Percentiles rank a stretch among this genome's conserved stretches.
phyloP scores from a whole-genome alignment of 1,140 invertebrate species.

The Acyrthosiphon pisum region DNA sequence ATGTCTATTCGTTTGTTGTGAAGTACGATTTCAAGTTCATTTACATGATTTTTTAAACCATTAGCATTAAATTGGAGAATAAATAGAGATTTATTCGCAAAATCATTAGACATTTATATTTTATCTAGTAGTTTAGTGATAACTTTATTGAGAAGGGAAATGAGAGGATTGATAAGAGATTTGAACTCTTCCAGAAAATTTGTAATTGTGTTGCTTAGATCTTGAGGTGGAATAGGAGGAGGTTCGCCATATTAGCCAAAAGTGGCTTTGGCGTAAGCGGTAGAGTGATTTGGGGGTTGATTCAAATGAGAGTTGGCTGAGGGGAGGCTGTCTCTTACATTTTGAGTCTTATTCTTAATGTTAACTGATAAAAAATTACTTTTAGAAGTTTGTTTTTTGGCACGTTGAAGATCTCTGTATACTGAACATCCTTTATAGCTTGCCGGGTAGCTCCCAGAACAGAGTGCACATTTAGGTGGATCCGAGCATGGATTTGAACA shows the following conservation, averaged over 20 bases:
- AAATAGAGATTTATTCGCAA: no score
- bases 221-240: neutral
- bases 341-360: no score
- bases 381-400: no score
- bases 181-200: slow-evolving; percentile 19
- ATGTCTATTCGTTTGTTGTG: neutral
- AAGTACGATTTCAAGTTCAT: neutral
- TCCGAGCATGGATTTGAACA: neutral
- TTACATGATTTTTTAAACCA: neutral
- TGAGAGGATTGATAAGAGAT: neutral
- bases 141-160: neutral
- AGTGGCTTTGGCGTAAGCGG: neutral
- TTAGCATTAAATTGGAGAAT: no score
- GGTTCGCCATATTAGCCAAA: neutral
- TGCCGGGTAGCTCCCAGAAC: neutral
- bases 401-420: no score
- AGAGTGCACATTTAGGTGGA: neutral
- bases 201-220: neutral
- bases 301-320: neutral
- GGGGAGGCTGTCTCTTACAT: neutral
- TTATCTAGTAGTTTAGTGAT: neutral
- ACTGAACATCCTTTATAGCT: neutral
- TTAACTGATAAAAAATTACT: no score
- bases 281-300: no score
- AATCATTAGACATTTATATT: neutral